A percentile compares a stretch with the other conserved stretches of the same genome.
Evolutionary conservation across 2,113 vertebrate genomes (phyloP).

Genomic region (Myxocyprinus asiaticus): DNA sequence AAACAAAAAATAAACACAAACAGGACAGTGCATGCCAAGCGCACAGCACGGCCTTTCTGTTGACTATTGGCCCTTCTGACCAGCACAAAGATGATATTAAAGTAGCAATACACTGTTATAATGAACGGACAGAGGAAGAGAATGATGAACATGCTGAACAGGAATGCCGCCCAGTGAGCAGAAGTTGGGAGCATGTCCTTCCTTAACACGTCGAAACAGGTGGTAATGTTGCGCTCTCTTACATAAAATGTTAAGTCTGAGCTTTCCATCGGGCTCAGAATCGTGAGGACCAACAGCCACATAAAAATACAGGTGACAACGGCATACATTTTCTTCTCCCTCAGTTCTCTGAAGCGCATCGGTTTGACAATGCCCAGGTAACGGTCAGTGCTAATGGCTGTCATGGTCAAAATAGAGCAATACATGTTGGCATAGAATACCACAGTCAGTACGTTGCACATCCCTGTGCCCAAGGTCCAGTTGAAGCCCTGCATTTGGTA

Average conservation of each 20-base stretch:
- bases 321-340: constrained; percentile 73
- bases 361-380: constrained; percentile 88
- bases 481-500: constrained; percentile 80
- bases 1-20: constrained; percentile 85
- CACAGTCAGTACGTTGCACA: constrained; percentile 84
- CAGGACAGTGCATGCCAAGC: constrained; percentile 79
- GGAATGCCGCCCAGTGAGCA: constrained; percentile 79
- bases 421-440: constrained; percentile 94
- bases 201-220: constrained; percentile 92
- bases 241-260: constrained; percentile 83
- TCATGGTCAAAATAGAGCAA: constrained; percentile 90
- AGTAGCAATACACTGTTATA: constrained; percentile 86
- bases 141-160: constrained; percentile 75
- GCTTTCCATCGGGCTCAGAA: constrained; percentile 80
- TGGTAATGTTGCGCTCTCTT: constrained; percentile 78
- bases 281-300: constrained; percentile 78
- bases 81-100: constrained; percentile 80
- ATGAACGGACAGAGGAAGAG: constrained; percentile 78
- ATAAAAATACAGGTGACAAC: constrained; percentile 69
- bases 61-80: constrained; percentile 61
- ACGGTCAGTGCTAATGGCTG: constrained; percentile 85
- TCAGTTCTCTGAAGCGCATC: constrained; percentile 70
- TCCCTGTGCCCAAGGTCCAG: constrained; percentile 77
- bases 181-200: constrained; percentile 80
- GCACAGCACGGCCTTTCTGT: constrained; percentile 79